Conservation (phyloP, 2,888 invertebrate species). For the Cerastis leucographa region DNA sequence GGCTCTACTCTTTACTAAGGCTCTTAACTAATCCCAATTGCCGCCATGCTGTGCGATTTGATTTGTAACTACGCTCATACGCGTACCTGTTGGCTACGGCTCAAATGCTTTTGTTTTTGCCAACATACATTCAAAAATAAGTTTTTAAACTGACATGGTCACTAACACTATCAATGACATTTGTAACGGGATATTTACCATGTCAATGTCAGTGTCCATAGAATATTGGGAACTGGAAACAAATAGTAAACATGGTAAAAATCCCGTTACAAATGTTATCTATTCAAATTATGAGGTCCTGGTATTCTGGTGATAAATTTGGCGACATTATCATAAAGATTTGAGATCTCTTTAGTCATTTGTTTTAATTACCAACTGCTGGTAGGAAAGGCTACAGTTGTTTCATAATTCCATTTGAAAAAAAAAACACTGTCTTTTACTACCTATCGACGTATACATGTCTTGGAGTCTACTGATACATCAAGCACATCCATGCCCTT, state of each 20-base stretch:
- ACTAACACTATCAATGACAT: too few relatives aligned
- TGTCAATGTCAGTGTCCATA: too few relatives aligned
- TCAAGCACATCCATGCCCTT: background rate
- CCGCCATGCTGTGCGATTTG: conserved; percentile 68
- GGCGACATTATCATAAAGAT: conserved; percentile 11
- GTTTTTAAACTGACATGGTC: too few relatives aligned
- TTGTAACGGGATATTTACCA: too few relatives aligned
- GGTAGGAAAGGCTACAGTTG: background rate
- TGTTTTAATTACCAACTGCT: conserved; percentile 14
- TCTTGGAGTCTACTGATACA: background rate
- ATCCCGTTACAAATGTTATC: background rate
- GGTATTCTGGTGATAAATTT: conserved; percentile 23
- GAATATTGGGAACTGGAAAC: too few relatives aligned
- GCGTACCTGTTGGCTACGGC: conserved; percentile 68
- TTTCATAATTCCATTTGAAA: conserved; percentile 1
- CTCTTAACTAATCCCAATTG: conserved; percentile 49
- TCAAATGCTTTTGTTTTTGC: conserved; percentile 67
- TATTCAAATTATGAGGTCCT: conserved; percentile 46
- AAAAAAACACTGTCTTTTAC: background rate
- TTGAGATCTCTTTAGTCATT: conserved; percentile 10
- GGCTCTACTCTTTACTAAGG: background rate
- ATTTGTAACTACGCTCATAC: conserved; percentile 61
- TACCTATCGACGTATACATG: background rate
- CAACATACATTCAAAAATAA: conserved; percentile 41
- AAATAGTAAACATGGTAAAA: too few relatives aligned